Base-by-base conservation (phyloP, 2,113 vertebrate species). In the Lota lota region DNA sequence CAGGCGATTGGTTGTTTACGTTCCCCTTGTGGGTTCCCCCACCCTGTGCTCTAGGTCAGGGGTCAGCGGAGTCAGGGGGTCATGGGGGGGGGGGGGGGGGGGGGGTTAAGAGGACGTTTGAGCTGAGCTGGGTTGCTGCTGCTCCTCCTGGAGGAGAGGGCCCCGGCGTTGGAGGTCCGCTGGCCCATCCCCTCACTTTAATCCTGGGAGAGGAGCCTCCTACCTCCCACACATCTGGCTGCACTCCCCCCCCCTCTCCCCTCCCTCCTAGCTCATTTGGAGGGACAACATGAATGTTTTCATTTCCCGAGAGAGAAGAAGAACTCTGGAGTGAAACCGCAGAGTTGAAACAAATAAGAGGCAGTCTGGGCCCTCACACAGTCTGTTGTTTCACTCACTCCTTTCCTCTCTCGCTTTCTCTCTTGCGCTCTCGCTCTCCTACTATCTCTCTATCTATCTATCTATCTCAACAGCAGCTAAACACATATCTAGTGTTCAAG, bases 281-380 rank as follows among this genome's bases (percentile, higher is more conserved):
- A 88, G 87, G 82, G 83, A 88, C 87, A 90, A 88, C 88, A 90
- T 88, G 85, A 90, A 88, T 88, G 87, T 90, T 90, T 90, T 90
- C 85, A 88, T 90, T 88, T 90, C 87, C 85, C 87, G 79, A 81
- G 87, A 83, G 87, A 83, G 78, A 79, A 81, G 79, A 83, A 84
- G 85, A 88, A 86, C 83, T 82, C 79, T 19, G 19, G 69, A 85
- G 80, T 83, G 71, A 84, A 86, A 84, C 85, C 83, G 66, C 83
- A 69, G 80, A 88, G 85, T 83, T 83, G 77, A 85, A 85, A 82
- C 79, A 81, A 67, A 75, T 36, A 78, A 78, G 77, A 85, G 82
- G 80, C 83, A 78, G 80, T 80, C 73, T 73, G 73, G 73, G 75
- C 78, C 79, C 83, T 87, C 79, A 76, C 79, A 75, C 79, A 84